Conservation (phyloP, 2,888 invertebrate genomes). For the Laspeyria flexula region DNA sequence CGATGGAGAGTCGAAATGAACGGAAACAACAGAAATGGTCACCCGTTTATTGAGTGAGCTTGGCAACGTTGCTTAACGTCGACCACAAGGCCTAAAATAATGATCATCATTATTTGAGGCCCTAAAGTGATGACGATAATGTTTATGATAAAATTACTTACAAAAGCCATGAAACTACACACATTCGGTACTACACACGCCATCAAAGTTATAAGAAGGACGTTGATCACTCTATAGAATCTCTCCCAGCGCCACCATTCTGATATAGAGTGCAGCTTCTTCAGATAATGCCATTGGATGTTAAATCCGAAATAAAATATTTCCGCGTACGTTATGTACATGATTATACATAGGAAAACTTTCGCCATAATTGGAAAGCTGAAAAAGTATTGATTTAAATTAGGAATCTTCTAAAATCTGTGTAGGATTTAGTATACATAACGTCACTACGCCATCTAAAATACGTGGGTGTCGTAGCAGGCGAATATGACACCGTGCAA, state of each 20-base stretch:
- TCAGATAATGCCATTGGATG: slow-evolving; percentile 58
- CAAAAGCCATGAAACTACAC: slow-evolving; percentile 57
- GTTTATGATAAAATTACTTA: slow-evolving; percentile 33
- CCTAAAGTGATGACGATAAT: too few relatives aligned
- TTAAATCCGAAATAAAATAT: slow-evolving; percentile 66
- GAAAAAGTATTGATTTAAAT: slow-evolving; percentile 16
- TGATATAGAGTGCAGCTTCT: slow-evolving; percentile 31
- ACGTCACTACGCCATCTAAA: too few relatives aligned
- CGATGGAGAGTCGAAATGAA: too few relatives aligned
- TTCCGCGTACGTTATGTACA: slow-evolving; percentile 58
- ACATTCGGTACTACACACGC: slow-evolving; percentile 55
- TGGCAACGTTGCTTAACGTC: too few relatives aligned
- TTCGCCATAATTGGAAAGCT: slow-evolving; percentile 59
- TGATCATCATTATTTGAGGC: too few relatives aligned
- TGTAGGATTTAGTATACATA: too few relatives aligned
- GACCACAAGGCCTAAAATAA: too few relatives aligned
- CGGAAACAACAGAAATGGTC: too few relatives aligned
- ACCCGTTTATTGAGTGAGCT: too few relatives aligned
- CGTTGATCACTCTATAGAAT: slow-evolving; percentile 51
- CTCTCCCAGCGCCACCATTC: slow-evolving; percentile 64
- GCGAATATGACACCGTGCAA: too few relatives aligned
- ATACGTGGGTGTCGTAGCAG: too few relatives aligned
- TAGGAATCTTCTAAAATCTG: too few relatives aligned
- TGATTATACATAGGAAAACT: slow-evolving; percentile 52
- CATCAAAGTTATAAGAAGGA: slow-evolving; percentile 43